Base-by-base conservation (phyloP, 2,888 invertebrate species). In the Caenorhabditis plicata region DNA sequence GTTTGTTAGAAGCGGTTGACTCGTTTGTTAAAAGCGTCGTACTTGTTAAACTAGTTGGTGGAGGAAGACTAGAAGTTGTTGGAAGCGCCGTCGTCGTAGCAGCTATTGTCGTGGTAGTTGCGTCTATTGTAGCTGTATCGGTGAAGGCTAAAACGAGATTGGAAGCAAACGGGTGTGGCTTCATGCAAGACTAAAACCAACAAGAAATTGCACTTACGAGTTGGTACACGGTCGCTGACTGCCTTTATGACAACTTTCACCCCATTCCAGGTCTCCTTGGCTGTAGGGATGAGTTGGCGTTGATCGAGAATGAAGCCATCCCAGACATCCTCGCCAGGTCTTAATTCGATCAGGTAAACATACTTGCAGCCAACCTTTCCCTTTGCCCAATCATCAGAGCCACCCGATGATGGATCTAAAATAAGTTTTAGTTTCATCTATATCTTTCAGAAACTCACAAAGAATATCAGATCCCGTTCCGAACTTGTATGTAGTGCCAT, bases 311-410 rank as follows among this genome's bases (percentile, higher is more conserved):
- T 70, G 57, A 80, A 80, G 3, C 80, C 80, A 45, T 80, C 80
- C 77, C 75, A 77, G 25, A 74, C 74, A 50, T 80, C 79, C 60
- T 80, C 79, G 38, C 74, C 77, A 1, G 81, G 81, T 46, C 80
- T 49, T 43, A 81, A 53, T 53, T 81, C 81, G 7, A 81, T 49
- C 38, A 81, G 52, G 42, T 79, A 81, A 5, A 77, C 78, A 50
- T 73, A 81, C 57, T 81, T 81, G 31, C 73, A 64, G 17, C 66
- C 65, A 7, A 74, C 77, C 41, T 69, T 73, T 8, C 75, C 79
- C 46, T 79, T 80, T 13, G 80, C 81, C 81, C 81, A 81, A 53
- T 81, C 81, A 48, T 80, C 79, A 2, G 78, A 78, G 2, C 79
- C 80, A 13, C 81, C 81, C 19, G 81, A 68, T 0, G 77, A 74